phyloP scores from a whole-genome alignment of 2,797 vertebrate species.

The Acropternis orthonyx region DNA sequence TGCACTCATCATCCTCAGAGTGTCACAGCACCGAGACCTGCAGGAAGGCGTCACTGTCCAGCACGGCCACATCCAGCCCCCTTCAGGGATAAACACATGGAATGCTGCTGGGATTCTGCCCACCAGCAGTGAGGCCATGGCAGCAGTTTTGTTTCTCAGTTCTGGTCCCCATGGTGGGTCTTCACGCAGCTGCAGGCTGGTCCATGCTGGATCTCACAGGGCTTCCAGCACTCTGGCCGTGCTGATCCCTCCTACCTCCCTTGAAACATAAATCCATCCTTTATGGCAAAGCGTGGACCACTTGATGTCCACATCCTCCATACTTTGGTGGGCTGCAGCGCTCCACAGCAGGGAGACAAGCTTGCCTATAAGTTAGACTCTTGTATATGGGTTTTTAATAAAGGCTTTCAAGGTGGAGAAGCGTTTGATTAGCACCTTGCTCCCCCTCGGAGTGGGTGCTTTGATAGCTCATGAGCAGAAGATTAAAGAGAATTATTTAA shows the following conservation, averaged over 20 bases:
- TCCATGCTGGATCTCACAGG: neutral
- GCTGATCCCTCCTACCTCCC: neutral
- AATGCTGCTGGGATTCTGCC: neutral
- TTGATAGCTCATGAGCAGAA: slow-evolving; percentile 65
- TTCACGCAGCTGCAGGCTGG: neutral
- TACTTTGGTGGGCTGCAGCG: neutral
- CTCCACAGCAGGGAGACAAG: neutral
- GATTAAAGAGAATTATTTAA: slow-evolving; percentile 74
- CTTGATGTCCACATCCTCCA: neutral
- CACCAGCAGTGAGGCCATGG: neutral
- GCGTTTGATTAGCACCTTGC: slow-evolving; percentile 70
- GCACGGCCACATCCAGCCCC: neutral
- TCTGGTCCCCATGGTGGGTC: neutral
- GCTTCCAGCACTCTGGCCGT: neutral
- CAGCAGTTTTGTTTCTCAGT: neutral
- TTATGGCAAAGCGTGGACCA: neutral
- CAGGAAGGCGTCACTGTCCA: neutral
- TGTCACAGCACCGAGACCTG: neutral
- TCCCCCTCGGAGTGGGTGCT: slow-evolving; percentile 63
- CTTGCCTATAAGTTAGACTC: neutral
- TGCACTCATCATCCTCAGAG: neutral
- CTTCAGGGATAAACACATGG: neutral
- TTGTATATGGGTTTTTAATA: neutral
- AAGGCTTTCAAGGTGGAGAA: slow-evolving; percentile 69
- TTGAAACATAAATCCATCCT: neutral